Conservation (phyloP, 2,888 invertebrate genomes). For the Autographa pulchrina region DNA sequence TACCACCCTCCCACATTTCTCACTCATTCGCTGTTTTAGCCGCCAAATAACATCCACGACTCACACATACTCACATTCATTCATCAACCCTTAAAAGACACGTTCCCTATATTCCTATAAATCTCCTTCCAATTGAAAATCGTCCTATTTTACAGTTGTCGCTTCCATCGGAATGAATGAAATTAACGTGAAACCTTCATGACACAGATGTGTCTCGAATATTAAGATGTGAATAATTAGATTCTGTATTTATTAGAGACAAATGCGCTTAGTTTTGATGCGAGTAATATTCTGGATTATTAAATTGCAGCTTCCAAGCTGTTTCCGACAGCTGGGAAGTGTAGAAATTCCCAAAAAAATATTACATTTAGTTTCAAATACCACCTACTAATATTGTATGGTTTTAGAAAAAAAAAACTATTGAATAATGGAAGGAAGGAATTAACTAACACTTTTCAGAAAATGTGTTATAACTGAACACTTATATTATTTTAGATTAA, state of each 20-base stretch:
- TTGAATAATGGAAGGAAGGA: too few relatives aligned
- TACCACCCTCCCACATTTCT: neutral
- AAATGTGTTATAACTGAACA: too few relatives aligned
- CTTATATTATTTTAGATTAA: too few relatives aligned
- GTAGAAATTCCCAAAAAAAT: too few relatives aligned
- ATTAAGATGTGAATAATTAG: conserved; percentile 18
- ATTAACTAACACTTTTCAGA: too few relatives aligned
- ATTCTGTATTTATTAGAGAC: neutral
- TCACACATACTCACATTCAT: neutral
- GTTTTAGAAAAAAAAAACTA: too few relatives aligned
- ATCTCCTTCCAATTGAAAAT: neutral
- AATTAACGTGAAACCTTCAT: conserved; percentile 23
- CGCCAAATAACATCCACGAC: neutral
- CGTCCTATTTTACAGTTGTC: neutral
- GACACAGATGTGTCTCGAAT: conserved; percentile 6
- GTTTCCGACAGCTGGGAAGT: too few relatives aligned
- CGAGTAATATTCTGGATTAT: too few relatives aligned
- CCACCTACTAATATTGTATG: too few relatives aligned
- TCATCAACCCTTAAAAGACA: neutral
- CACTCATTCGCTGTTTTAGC: neutral
- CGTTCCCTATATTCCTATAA: neutral
- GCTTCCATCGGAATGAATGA: conserved; percentile 20
- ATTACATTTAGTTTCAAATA: too few relatives aligned
- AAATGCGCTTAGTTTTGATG: too few relatives aligned
- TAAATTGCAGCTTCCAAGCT: too few relatives aligned